Percentiles rank a stretch among this genome's conserved stretches.
phyloP scores from a whole-genome alignment of 2,797 vertebrate species.

The Aulostomus chinensis region DNA sequence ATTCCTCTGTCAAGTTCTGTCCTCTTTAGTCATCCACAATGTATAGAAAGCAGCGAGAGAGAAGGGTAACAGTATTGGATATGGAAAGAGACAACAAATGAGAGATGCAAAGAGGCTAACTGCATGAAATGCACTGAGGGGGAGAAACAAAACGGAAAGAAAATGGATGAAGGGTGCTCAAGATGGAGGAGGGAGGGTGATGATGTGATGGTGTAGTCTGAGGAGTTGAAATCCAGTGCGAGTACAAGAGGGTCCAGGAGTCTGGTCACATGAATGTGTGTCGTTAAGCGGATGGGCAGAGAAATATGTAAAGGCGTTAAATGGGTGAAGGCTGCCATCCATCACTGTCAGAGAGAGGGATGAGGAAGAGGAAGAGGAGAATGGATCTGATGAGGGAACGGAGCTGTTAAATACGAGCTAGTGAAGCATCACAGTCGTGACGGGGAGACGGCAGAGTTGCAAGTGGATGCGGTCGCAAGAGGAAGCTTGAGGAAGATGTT shows the following conservation, averaged over 20 bases:
- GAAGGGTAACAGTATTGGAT: constrained; percentile 13
- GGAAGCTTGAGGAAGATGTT: constrained; percentile 14
- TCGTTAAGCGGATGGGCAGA: constrained; percentile 66
- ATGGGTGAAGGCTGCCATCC: constrained; percentile 66
- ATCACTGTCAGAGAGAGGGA: constrained; percentile 63
- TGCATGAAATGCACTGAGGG: constrained; percentile 8
- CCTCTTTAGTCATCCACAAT: constrained; percentile 41
- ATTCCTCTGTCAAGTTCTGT: constrained; percentile 40
- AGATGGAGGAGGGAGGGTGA: constrained; percentile 46
- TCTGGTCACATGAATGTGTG: constrained; percentile 46
- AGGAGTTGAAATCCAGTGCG: constrained; percentile 14
- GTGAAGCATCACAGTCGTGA: constrained; percentile 8
- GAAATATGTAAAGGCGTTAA: constrained; percentile 77
- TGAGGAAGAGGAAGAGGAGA: constrained; percentile 43
- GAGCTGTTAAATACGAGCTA: constrained; percentile 47
- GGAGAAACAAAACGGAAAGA: constrained; percentile 15
- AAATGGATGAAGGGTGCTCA: constrained; percentile 42
- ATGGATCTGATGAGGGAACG: constrained; percentile 59
- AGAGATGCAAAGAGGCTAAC: constrained; percentile 1
- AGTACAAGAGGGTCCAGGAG: constrained; percentile 33
- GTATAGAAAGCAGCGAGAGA: constrained; percentile 26
- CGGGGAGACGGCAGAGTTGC: background rate
- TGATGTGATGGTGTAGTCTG: background rate
- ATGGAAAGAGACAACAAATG: constrained; percentile 13
- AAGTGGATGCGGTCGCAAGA: constrained; percentile 1